These are phyloP conservation scores for Idaea straminata DNA, from an alignment of 2,888 invertebrate genomes.

Conservation along the genomic window DNA sequence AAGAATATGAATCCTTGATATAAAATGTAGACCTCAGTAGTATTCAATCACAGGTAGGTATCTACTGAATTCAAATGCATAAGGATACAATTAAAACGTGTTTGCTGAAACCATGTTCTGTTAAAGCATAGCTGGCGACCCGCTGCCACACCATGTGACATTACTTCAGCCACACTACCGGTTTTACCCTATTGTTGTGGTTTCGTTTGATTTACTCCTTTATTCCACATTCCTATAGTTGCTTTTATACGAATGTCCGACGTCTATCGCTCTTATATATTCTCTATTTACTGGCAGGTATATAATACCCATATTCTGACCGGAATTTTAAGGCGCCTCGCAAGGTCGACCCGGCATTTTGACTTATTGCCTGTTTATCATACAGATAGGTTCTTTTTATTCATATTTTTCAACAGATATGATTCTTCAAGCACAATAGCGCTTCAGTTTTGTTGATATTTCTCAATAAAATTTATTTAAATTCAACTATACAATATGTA, in stretches of 20 bases:
- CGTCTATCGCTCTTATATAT: constrained; percentile 11
- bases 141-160: constrained; percentile 17
- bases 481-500: no score
- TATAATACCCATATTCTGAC: neutral
- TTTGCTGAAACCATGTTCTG: neutral
- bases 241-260: constrained; percentile 16
- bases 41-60: no score
- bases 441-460: constrained; percentile 19
- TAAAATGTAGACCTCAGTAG: no score
- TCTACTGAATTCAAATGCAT: neutral
- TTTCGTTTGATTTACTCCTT: constrained; percentile 23
- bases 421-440: constrained; percentile 17
- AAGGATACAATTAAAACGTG: neutral
- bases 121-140: neutral
- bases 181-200: constrained; percentile 18
- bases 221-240: constrained; percentile 21
- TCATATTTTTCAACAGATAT: constrained; percentile 8
- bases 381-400: constrained; percentile 13
- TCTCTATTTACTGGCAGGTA: constrained; percentile 2
- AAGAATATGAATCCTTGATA: neutral
- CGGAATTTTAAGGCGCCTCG: neutral
- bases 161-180: constrained; percentile 19
- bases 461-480: no score
- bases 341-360: constrained; percentile 8
- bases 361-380: constrained; percentile 14